Evolutionary conservation across 1,140 invertebrate species (phyloP).

Genomic region (Polypedilum pembai): DNA sequence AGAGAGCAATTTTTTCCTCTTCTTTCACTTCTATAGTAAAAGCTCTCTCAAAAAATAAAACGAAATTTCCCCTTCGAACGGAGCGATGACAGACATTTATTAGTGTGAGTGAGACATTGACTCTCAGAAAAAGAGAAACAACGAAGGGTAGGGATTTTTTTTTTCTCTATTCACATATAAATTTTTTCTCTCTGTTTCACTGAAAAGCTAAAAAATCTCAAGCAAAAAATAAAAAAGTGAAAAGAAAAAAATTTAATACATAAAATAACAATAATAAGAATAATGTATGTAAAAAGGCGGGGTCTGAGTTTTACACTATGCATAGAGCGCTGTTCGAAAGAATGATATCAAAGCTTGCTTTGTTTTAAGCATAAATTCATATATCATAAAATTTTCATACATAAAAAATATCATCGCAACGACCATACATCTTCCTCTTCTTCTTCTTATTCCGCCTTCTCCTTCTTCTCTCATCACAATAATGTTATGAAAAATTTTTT

Average conservation of each 20-base stretch:
- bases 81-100: neutral
- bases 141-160: neutral
- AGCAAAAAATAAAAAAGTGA: slow-evolving; percentile 16
- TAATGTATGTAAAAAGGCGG: slow-evolving; percentile 26
- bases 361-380: slow-evolving; percentile 25
- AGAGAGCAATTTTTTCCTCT: too few relatives aligned
- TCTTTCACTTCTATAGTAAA: too few relatives aligned
- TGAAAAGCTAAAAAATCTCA: slow-evolving; percentile 28
- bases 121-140: neutral
- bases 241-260: slow-evolving; percentile 27
- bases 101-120: neutral
- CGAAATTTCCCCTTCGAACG: neutral
- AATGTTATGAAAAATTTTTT: slow-evolving; percentile 21
- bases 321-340: neutral
- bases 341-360: neutral
- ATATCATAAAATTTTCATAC: slow-evolving; percentile 27
- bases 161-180: neutral
- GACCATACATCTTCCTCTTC: neutral
- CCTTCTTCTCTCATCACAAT: neutral
- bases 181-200: neutral
- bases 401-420: neutral
- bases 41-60: neutral
- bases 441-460: too few relatives aligned
- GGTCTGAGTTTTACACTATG: slow-evolving; percentile 12
- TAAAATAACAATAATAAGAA: slow-evolving; percentile 9